Evolutionary conservation across 2,113 vertebrate genomes (phyloP).

Genomic region (Calypte anna): DNA sequence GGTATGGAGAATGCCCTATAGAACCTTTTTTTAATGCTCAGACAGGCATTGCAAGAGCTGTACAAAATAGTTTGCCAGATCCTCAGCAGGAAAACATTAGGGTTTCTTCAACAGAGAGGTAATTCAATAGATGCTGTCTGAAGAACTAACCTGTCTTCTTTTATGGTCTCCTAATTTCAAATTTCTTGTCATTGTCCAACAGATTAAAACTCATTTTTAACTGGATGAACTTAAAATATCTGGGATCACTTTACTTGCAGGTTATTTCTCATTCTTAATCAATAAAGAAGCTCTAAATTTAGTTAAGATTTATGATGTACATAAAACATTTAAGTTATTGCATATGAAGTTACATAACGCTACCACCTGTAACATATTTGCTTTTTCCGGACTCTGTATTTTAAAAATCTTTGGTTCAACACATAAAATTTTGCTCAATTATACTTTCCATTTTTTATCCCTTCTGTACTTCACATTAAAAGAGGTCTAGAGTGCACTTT

Average conservation of each 20-base stretch:
- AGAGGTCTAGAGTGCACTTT: conserved; percentile 14
- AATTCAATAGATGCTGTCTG: background rate
- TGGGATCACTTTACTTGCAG: conserved; percentile 33
- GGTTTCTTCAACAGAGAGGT: background rate
- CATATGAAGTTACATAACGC: conserved; percentile 50
- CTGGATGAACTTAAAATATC: conserved; percentile 26
- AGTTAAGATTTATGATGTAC: conserved; percentile 56
- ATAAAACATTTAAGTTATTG: conserved; percentile 64
- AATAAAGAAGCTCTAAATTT: conserved; percentile 63
- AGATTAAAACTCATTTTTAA: conserved; percentile 42
- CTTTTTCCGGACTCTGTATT: conserved; percentile 62
- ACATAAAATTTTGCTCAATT: conserved; percentile 59
- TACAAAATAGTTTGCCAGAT: conserved; percentile 19
- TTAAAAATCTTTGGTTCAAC: conserved; percentile 51
- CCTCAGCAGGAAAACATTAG: conserved; percentile 15
- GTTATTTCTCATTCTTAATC: conserved; percentile 42
- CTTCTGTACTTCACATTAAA: conserved; percentile 34
- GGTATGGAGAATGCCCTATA: background rate
- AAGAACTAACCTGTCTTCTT: background rate
- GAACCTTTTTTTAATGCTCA: background rate
- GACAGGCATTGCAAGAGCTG: background rate
- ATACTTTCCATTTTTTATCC: conserved; percentile 8
- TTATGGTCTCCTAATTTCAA: conserved; percentile 42
- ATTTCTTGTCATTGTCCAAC: conserved; percentile 45
- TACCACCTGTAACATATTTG: conserved; percentile 72